Conservation (phyloP, 2,888 invertebrate species). For the Leptura quadrifasciata region DNA sequence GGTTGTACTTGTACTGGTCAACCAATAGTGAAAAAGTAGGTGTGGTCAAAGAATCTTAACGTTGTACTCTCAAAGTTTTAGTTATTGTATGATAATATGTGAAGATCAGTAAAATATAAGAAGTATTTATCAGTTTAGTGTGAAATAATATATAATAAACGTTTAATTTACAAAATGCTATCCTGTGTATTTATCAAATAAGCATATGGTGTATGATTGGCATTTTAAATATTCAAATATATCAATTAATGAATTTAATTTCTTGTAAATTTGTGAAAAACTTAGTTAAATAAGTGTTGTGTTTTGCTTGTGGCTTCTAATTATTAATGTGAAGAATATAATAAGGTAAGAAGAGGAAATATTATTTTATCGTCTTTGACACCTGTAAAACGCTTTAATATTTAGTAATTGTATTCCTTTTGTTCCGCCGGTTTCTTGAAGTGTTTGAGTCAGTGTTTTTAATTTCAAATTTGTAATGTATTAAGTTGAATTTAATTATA, state of each 20-base stretch:
- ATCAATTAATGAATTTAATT: constrained; percentile 47
- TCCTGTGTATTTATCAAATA: constrained; percentile 69
- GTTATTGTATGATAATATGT: constrained; percentile 70
- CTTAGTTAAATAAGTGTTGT: constrained; percentile 45
- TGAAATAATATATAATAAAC: constrained; percentile 74
- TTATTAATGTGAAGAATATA: constrained; percentile 38
- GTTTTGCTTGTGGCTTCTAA: constrained; percentile 38
- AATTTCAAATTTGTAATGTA: no score
- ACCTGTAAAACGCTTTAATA: not conserved
- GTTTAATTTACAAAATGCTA: constrained; percentile 72
- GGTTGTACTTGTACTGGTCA: constrained; percentile 50
- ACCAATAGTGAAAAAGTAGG: constrained; percentile 64
- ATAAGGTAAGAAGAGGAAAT: constrained; percentile 31
- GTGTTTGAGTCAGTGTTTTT: not conserved
- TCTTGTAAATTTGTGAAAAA: constrained; percentile 53
- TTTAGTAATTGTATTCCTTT: not conserved
- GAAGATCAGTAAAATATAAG: constrained; percentile 70
- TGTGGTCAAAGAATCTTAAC: constrained; percentile 64
- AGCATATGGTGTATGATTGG: constrained; percentile 68
- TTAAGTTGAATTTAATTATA: no score
- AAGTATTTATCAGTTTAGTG: constrained; percentile 73
- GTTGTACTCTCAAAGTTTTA: constrained; percentile 69
- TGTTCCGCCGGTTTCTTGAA: not conserved
- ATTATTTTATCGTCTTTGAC: constrained; percentile 9
- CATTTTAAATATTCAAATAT: constrained; percentile 57